phyloP scores from a whole-genome alignment of 2,888 invertebrate species.

The Dorcus hopei region DNA sequence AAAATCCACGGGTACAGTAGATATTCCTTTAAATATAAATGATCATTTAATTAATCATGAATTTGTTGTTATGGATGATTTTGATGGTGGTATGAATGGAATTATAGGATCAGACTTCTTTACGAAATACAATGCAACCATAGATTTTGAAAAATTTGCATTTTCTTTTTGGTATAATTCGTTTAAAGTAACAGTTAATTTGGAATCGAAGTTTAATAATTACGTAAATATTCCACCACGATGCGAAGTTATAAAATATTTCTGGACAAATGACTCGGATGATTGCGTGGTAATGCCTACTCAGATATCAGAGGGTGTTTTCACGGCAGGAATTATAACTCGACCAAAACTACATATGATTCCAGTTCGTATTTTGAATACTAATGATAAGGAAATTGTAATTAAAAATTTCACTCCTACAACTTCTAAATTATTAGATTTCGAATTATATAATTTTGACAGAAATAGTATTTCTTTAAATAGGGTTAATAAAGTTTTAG shows the following conservation, averaged over 20 bases:
- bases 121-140: too few species aligned
- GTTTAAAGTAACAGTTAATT: slow-evolving; percentile 3
- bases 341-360: too few species aligned
- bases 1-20: neutral
- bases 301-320: neutral
- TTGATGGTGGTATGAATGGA: slow-evolving; percentile 5
- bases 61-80: slow-evolving; percentile 1
- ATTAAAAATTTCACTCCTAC: too few species aligned
- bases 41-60: neutral
- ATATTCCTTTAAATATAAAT: neutral
- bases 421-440: too few species aligned
- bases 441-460: too few species aligned
- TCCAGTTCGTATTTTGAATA: too few species aligned
- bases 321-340: too few species aligned
- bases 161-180: neutral
- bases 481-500: too few species aligned
- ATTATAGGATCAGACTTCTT: slow-evolving; percentile 7
- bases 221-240: slow-evolving; percentile 2
- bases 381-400: too few species aligned
- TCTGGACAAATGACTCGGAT: neutral
- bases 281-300: neutral
- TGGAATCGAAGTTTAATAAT: slow-evolving; percentile 2
- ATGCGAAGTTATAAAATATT: neutral
- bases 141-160: too few species aligned
- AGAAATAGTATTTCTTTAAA: too few species aligned